Percentiles rank a stretch among this genome's conserved stretches.
phyloP scores from a whole-genome alignment of 2,113 vertebrate genomes.

The Lutjanus erythropterus region DNA sequence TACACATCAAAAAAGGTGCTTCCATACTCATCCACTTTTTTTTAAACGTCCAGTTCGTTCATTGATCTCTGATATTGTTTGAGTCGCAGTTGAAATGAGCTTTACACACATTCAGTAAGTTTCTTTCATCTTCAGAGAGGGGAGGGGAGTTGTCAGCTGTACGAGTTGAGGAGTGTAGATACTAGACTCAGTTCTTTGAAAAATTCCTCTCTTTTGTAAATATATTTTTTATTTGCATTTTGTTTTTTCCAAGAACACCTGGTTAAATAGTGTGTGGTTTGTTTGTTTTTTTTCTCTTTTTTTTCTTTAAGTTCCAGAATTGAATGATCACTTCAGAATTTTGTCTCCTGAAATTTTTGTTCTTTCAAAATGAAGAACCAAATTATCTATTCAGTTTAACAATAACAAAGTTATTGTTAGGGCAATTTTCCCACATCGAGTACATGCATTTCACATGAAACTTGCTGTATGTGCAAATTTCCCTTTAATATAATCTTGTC shows the following conservation, averaged over 20 bases:
- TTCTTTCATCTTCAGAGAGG: not conserved
- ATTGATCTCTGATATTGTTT: not conserved
- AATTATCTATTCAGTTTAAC: not conserved
- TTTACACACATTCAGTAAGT: not conserved
- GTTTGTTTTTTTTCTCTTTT: not conserved
- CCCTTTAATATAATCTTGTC: not conserved
- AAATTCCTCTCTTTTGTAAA: constrained; percentile 65
- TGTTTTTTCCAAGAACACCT: constrained; percentile 50
- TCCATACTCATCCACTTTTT: not conserved
- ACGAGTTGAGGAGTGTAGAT: constrained; percentile 2
- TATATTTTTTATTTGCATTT: constrained; percentile 57
- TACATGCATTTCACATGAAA: not conserved
- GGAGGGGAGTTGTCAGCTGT: not conserved
- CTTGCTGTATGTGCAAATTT: not conserved
- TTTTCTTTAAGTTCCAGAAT: not conserved
- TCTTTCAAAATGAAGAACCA: not conserved
- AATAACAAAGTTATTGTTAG: not conserved
- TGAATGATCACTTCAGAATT: not conserved
- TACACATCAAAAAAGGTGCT: not conserved
- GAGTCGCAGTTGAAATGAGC: not conserved
- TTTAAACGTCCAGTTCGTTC: not conserved
- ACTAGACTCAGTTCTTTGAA: constrained; percentile 23
- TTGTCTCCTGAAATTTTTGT: not conserved
- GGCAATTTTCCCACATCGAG: not conserved
- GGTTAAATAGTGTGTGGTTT: constrained; percentile 53